Conservation (phyloP, 2,888 invertebrate species). For the Melolontha melolontha region DNA sequence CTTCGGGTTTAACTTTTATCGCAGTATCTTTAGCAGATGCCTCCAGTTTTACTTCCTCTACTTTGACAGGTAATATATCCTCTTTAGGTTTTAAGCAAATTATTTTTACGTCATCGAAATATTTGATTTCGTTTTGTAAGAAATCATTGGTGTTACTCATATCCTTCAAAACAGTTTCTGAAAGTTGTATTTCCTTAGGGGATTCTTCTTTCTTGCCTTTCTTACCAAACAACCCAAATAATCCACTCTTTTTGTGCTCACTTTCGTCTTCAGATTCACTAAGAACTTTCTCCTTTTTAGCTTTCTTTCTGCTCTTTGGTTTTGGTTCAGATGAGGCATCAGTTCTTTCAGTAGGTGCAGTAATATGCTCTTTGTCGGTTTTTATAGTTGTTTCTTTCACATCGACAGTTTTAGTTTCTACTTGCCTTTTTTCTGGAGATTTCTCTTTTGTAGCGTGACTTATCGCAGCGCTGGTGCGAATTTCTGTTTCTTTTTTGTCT, state of each 20-base stretch:
- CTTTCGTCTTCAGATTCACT: constrained; percentile 50
- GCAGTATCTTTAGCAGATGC: constrained; percentile 9
- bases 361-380: not conserved
- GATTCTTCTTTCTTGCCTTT: constrained; percentile 47
- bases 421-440: constrained; percentile 14
- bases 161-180: constrained; percentile 52
- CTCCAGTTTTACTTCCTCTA: constrained; percentile 34
- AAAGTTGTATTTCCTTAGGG: constrained; percentile 42
- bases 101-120: constrained; percentile 56
- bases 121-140: constrained; percentile 55
- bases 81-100: constrained; percentile 1
- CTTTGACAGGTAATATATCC: not conserved
- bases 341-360: not conserved
- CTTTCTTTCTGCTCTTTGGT: constrained; percentile 40
- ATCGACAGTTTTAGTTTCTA: not conserved
- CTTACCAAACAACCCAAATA: constrained; percentile 51
- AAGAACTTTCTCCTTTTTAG: constrained; percentile 43
- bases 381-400: constrained; percentile 4
- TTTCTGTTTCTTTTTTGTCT: constrained; percentile 22
- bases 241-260: constrained; percentile 50
- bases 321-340: constrained; percentile 15
- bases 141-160: constrained; percentile 56
- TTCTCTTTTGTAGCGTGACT: constrained; percentile 13
- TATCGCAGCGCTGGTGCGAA: not conserved
- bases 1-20: constrained; percentile 2